Conservation (phyloP, 2,797 vertebrate genomes). For the Tenualosa ilisha region DNA sequence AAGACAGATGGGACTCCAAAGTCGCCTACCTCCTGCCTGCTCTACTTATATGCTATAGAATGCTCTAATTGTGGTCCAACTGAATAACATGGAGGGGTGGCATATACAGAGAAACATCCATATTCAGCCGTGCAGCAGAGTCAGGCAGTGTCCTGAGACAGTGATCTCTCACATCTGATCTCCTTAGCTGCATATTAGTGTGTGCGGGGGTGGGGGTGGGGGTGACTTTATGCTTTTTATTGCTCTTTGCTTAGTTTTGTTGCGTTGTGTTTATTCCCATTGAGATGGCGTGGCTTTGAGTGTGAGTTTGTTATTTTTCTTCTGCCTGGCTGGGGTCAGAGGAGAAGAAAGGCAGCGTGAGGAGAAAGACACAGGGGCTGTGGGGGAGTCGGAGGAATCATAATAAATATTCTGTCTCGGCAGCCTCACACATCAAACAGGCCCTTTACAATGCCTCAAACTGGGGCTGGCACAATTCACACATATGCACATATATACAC, state of each 20-base stretch:
- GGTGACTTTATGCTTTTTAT: neutral
- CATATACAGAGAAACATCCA: no score
- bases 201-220: neutral
- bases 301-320: neutral
- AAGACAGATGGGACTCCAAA: conserved; percentile 54
- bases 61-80: neutral
- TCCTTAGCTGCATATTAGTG: neutral
- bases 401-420: conserved; percentile 7
- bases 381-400: neutral
- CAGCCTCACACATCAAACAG: conserved; percentile 1
- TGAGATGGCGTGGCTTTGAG: conserved; percentile 15
- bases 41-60: neutral
- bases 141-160: no score
- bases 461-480: neutral
- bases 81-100: neutral
- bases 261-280: conserved; percentile 1
- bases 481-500: neutral
- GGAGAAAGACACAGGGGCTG: neutral
- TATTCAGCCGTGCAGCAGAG: no score
- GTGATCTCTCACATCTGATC: neutral
- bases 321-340: neutral
- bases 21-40: conserved; percentile 47
- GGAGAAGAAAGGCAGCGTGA: neutral
- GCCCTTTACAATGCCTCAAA: neutral
- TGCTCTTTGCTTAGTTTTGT: neutral